Conservation (phyloP, 2,113 vertebrate genomes). For the Archocentrus centrarchus region DNA sequence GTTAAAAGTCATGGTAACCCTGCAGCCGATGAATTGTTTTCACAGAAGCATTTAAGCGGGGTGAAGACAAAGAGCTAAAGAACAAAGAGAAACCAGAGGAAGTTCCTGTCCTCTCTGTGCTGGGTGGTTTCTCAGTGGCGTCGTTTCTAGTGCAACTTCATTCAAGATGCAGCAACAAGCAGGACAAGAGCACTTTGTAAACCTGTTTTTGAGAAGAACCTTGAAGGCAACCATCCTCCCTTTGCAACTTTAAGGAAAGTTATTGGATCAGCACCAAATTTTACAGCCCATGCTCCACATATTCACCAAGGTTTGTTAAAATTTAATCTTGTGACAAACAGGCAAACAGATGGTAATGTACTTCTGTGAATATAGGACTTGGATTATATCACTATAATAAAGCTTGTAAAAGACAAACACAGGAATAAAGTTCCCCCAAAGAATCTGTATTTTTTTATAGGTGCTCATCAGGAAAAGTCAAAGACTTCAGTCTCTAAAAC, state of each 20-base stretch:
- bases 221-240: background rate
- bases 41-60: background rate
- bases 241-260: background rate
- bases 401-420: background rate
- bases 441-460: background rate
- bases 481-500: background rate
- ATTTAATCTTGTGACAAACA: background rate
- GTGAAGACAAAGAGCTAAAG: background rate
- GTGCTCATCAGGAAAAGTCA: background rate
- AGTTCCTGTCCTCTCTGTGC: constrained; percentile 24
- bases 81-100: constrained; percentile 25
- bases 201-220: background rate
- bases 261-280: fast-evolving
- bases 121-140: background rate
- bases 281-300: background rate
- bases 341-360: too few species aligned
- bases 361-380: too few species aligned
- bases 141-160: background rate
- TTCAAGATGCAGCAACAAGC: background rate
- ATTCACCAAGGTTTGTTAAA: background rate
- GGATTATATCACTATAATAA: too few species aligned
- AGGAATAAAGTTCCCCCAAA: background rate
- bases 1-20: background rate
- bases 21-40: background rate
- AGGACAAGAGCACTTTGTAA: background rate